Evolutionary conservation across 2,888 invertebrate species (phyloP), one percentile per base, ranked within the genome.

Genomic region (Ophion costatus): DNA sequence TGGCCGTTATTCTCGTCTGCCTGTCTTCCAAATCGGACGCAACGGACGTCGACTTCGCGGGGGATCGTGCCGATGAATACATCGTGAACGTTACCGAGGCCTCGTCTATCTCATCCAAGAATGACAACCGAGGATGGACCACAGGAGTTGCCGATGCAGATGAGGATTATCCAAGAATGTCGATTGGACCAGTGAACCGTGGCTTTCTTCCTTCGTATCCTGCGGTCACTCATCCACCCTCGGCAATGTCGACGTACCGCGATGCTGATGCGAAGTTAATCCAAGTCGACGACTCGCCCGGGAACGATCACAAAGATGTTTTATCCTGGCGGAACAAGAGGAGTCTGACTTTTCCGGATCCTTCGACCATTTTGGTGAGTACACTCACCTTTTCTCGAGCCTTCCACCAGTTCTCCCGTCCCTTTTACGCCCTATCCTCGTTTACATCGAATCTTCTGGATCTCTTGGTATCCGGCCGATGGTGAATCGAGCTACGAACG

Each of bases 291-390:
- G n/a, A 11, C 17, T 4, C 9, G 24, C 17, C 63, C n/a, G 73
- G 14, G 20, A 22, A 5, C 24, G 17, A 51, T 64, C 20, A 29
- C n/a, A 29, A 51, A 17, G 29, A 24, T 11, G 17, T 20, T 29
- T 38, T 24, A 20, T 59, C 9, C 17, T 22, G 24, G 11, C 77
- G 67, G 24, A 82, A 84, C 69, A 88, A 86, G 79, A 91, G 92
- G 80, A 88, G 88, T 29, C 89, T 93, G 38, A 83, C 90, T 77
- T 93, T 89, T 87, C 92, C 91, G 3, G 56, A 86, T 33, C 76
- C 89, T 4, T 88, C 92, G 4, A 88, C 88, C 45, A 83, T 93
- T 64, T 75, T 93, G 90, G 93, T 93, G 90, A 85, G 91, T 88
- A 1, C 22, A 29, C 22, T 56, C 29, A 17, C 51, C 45, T 38